Evolutionary conservation across 2,797 vertebrate species (phyloP).

Genomic region (Oophaga sylvatica): DNA sequence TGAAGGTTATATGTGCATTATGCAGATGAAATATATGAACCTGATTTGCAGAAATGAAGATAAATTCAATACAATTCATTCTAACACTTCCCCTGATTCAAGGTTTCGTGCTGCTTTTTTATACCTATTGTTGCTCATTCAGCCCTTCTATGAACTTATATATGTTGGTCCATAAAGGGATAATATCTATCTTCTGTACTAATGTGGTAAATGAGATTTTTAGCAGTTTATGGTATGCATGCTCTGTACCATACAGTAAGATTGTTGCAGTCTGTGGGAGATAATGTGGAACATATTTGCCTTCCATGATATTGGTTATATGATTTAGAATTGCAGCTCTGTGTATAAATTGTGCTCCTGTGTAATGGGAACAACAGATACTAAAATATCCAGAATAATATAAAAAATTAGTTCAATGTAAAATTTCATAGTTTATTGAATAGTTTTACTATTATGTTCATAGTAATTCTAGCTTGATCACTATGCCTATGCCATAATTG

Average conservation of each 20-base stretch:
- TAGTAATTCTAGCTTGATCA: background rate
- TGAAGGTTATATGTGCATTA: background rate
- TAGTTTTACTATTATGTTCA: too few relatives aligned
- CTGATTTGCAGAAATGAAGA: background rate
- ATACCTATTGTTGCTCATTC: background rate
- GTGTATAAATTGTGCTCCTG: background rate
- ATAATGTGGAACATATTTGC: conserved; percentile 31
- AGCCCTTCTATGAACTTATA: background rate
- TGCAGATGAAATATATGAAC: background rate
- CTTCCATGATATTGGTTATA: conserved; percentile 6
- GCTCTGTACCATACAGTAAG: background rate
- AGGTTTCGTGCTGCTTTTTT: background rate
- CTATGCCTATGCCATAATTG: background rate
- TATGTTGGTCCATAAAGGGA: background rate
- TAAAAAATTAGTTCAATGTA: too few relatives aligned
- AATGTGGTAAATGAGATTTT: background rate
- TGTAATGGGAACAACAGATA: background rate
- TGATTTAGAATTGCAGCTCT: background rate
- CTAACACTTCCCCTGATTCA: background rate
- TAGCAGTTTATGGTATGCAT: background rate
- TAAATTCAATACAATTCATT: background rate
- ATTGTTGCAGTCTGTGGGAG: background rate
- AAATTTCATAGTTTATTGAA: too few relatives aligned
- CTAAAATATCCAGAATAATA: background rate
- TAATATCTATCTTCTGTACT: background rate